Evolutionary conservation across 2,797 vertebrate genomes (phyloP).

Genomic region (Mormyrus hasselquistii): DNA sequence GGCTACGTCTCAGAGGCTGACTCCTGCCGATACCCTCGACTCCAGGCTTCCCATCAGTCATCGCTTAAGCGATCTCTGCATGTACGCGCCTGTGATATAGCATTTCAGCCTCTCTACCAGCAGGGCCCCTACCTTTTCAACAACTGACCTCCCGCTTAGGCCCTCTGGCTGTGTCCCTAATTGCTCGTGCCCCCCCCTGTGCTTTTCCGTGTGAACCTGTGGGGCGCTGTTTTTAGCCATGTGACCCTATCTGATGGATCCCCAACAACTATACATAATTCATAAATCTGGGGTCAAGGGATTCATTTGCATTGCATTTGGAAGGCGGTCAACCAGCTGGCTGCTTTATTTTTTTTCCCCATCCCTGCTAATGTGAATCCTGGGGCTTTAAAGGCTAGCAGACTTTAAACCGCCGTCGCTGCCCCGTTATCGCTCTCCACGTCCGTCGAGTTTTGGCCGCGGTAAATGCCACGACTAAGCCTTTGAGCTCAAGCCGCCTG

Average conservation of each 20-base stretch:
- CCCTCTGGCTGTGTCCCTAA: neutral
- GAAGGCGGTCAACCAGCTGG: slow-evolving; percentile 12
- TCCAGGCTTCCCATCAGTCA: neutral
- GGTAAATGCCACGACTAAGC: neutral
- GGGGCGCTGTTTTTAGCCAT: neutral
- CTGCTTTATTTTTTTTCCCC: neutral
- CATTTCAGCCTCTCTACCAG: neutral
- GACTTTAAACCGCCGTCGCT: neutral
- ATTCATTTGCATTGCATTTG: slow-evolving; percentile 25
- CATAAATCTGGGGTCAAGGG: slow-evolving; percentile 18
- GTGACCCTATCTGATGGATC: neutral
- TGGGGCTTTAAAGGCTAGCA: slow-evolving; percentile 6
- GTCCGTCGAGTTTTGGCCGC: neutral
- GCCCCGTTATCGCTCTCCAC: neutral
- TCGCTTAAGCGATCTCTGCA: neutral
- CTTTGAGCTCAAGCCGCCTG: neutral
- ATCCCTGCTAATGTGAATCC: slow-evolving; percentile 12
- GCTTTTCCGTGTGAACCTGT: neutral
- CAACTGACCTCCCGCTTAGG: neutral
- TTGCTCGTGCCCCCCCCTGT: neutral
- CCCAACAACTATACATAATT: slow-evolving; percentile 19
- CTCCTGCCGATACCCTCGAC: neutral
- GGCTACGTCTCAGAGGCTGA: neutral
- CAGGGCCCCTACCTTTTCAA: neutral
- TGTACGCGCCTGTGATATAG: neutral